Evolutionary conservation across 2,797 vertebrate species (phyloP).

Genomic region (Cryptoprocta ferox): DNA sequence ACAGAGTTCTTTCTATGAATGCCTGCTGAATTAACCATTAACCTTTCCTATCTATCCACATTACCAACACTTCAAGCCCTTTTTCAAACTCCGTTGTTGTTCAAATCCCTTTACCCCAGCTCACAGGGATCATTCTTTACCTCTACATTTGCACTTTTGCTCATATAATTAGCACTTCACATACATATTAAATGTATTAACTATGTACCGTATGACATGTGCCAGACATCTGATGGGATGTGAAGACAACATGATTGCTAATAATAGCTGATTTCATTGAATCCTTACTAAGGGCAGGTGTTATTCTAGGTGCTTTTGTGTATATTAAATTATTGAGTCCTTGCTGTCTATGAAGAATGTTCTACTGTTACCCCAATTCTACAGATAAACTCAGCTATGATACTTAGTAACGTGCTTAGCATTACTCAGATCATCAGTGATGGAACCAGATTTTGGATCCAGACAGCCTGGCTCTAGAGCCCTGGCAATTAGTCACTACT

Average conservation of each 20-base stretch:
- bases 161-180: neutral
- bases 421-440: neutral
- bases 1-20: neutral
- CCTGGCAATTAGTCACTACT: neutral
- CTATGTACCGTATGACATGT: neutral
- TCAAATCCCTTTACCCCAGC: neutral
- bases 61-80: neutral
- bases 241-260: neutral
- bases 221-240: neutral
- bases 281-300: neutral
- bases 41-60: neutral
- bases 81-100: neutral
- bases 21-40: neutral
- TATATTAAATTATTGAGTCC: neutral
- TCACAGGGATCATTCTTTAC: neutral
- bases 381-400: neutral
- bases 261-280: neutral
- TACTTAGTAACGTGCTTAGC: neutral
- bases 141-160: neutral
- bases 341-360: neutral
- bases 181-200: neutral
- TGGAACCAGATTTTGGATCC: neutral
- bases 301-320: neutral
- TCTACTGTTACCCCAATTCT: neutral
- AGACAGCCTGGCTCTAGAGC: neutral